These are phyloP conservation scores for Epizoanthus illoricatus DNA, from an alignment of 92 coral and sea anemone species.

Conservation along the genomic window DNA sequence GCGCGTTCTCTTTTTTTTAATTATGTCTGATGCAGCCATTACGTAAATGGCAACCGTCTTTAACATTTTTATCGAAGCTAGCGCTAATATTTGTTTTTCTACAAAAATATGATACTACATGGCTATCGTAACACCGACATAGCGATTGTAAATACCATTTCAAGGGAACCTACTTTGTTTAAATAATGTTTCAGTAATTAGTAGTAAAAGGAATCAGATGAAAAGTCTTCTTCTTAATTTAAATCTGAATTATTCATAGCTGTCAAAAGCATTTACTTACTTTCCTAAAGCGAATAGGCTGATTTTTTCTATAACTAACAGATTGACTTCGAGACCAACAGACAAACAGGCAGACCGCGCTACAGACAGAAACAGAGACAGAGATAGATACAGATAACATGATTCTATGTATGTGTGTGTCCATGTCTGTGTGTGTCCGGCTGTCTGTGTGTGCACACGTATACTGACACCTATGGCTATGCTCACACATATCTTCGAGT, in stretches of 20 bases:
- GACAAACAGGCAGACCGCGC: too few relatives aligned
- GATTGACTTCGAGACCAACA: too few relatives aligned
- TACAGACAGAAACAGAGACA: too few relatives aligned
- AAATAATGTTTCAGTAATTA: constrained; percentile 10
- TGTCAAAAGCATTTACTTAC: neutral
- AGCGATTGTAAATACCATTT: constrained; percentile 15
- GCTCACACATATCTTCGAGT: too few relatives aligned
- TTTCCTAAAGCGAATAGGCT: too few relatives aligned
- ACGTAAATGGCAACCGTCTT: neutral
- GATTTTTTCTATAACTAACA: too few relatives aligned
- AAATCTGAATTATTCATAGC: neutral
- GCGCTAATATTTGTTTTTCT: constrained; percentile 25
- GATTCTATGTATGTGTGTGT: too few relatives aligned
- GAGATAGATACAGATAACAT: too few relatives aligned
- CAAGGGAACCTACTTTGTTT: constrained; percentile 20
- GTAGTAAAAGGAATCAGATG: neutral
- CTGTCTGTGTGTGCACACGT: too few relatives aligned
- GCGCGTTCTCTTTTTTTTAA: neutral
- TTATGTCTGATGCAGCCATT: constrained; percentile 4
- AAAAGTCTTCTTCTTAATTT: neutral
- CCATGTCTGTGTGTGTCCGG: too few relatives aligned
- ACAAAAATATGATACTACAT: neutral
- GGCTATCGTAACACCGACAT: constrained; percentile 7
- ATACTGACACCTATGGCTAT: too few relatives aligned
- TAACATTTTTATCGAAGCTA: neutral